A percentile compares a stretch with the other conserved stretches of the same genome.
Conservation (phyloP, 2,113 vertebrate genomes). For the Plecturocebus donacophilus region DNA sequence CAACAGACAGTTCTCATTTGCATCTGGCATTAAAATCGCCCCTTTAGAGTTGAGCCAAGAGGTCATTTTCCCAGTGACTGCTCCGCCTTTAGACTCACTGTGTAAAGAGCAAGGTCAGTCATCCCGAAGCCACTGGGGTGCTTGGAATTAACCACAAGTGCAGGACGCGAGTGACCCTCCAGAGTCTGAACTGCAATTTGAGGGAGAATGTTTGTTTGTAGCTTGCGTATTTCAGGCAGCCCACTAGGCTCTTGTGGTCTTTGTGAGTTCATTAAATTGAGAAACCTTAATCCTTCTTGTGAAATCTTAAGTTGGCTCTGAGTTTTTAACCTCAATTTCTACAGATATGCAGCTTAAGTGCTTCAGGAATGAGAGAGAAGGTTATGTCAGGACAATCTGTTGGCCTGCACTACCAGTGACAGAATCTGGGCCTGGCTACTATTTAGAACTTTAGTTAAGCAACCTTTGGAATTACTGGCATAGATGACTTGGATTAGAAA, state of each 20-base stretch:
- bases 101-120: background rate
- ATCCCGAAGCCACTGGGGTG: background rate
- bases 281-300: background rate
- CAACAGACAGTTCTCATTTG: background rate
- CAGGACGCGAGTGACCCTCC: background rate
- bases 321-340: conserved; percentile 33
- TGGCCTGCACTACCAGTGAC: background rate
- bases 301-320: background rate
- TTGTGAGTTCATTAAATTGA: conserved; percentile 24
- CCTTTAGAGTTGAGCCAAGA: background rate
- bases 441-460: background rate
- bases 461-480: background rate
- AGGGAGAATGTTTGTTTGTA: background rate
- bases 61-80: background rate
- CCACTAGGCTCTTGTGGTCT: background rate
- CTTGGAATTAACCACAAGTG: background rate
- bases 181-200: background rate
- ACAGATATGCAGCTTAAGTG: background rate
- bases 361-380: background rate
- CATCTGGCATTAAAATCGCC: background rate
- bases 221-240: background rate
- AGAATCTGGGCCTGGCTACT: background rate
- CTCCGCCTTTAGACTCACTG: background rate
- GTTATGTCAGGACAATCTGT: background rate
- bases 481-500: background rate